Conservation (phyloP, 2,797 vertebrate genomes). For the Morus bassanus region DNA sequence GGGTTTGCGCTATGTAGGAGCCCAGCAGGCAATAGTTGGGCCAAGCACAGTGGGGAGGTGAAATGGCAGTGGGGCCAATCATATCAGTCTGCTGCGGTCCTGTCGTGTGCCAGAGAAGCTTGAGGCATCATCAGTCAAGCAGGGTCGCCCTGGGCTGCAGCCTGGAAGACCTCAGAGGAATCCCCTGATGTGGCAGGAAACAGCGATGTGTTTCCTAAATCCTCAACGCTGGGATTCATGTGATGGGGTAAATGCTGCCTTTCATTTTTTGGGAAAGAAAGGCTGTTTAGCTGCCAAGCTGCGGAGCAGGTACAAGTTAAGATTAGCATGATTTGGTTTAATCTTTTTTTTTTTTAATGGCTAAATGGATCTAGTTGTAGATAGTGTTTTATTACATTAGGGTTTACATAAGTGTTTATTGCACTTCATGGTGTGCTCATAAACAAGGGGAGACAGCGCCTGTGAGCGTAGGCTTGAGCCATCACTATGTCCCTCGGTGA, state of each 20-base stretch:
- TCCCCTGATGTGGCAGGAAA: not conserved
- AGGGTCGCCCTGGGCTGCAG: rapidly evolving
- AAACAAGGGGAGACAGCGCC: not conserved
- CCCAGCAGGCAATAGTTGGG: rapidly evolving
- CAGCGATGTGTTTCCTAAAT: not conserved
- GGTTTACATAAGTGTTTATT: not conserved
- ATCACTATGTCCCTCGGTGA: rapidly evolving
- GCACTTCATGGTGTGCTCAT: not conserved
- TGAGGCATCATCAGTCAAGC: rapidly evolving
- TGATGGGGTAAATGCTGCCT: not conserved
- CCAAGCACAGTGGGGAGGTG: rapidly evolving
- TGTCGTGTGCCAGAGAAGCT: not conserved
- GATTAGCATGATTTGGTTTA: not conserved
- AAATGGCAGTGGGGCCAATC: rapidly evolving
- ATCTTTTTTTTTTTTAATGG: not conserved
- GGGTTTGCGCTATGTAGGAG: not conserved
- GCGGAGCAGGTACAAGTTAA: not conserved
- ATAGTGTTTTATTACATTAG: not conserved
- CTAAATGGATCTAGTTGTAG: not conserved
- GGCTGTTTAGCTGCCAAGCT: not conserved
- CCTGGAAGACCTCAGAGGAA: not conserved
- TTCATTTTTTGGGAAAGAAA: not conserved
- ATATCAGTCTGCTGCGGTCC: rapidly evolving
- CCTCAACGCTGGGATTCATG: rapidly evolving
- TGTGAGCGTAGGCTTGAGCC: not conserved